Evolutionary conservation across 2,888 invertebrate genomes (phyloP).

Genomic region (Abscondita cerata): DNA sequence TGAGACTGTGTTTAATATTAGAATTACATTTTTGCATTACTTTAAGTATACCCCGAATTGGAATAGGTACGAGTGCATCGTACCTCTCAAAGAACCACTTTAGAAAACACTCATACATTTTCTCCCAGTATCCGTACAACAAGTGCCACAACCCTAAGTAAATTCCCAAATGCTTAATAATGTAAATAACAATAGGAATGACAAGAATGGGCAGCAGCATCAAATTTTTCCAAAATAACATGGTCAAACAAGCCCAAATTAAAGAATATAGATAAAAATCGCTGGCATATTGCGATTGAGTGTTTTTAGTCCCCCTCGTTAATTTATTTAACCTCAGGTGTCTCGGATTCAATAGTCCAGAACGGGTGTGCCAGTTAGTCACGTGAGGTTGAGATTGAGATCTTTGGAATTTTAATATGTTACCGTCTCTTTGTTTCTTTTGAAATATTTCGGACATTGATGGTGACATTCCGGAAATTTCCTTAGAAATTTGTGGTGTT

Average conservation of each 20-base stretch:
- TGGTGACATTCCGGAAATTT: constrained; percentile 27
- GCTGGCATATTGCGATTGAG: constrained; percentile 63
- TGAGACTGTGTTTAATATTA: constrained; percentile 68
- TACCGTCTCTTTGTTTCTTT: constrained; percentile 21
- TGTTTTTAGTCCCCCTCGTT: not conserved
- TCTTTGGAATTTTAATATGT: constrained; percentile 47
- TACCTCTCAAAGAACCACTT: constrained; percentile 71
- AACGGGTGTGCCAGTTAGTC: constrained; percentile 29
- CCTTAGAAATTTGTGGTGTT: constrained; percentile 35
- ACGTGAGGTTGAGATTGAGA: constrained; percentile 53
- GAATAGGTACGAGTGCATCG: constrained; percentile 75
- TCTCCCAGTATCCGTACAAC: constrained; percentile 53
- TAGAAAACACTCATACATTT: constrained; percentile 49
- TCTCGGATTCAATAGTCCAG: constrained; percentile 31
- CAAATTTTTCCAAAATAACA: constrained; percentile 86
- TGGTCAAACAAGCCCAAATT: constrained; percentile 82
- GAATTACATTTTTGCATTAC: constrained; percentile 70
- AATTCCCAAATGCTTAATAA: constrained; percentile 63
- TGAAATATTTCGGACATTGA: constrained; percentile 30
- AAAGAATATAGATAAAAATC: constrained; percentile 78
- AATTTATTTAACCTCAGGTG: not conserved
- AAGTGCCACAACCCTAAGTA: constrained; percentile 64
- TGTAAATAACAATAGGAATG: constrained; percentile 77
- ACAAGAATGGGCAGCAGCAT: constrained; percentile 81
- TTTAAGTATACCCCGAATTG: constrained; percentile 78